Percentiles rank a stretch among this genome's conserved stretches.
These are phyloP conservation scores for Bettongia penicillata DNA, from an alignment of 2,113 vertebrate species.

Conservation along the genomic window DNA sequence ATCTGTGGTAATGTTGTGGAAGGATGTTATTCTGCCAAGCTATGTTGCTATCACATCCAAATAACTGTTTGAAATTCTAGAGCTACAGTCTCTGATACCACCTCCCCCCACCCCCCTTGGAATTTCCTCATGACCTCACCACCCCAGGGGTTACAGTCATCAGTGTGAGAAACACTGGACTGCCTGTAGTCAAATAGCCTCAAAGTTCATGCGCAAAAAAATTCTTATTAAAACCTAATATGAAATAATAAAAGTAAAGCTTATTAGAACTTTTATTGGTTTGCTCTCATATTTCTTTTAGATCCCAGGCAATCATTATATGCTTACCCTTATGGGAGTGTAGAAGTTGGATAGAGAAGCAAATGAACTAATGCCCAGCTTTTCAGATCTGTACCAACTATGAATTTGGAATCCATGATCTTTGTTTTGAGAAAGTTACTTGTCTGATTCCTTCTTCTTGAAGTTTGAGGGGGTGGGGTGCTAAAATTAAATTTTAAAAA, in stretches of 20 bases:
- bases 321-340: not conserved
- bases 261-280: not conserved
- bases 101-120: not conserved
- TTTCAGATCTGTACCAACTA: slow-evolving; percentile 58
- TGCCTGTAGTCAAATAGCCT: not conserved
- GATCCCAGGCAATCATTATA: not conserved
- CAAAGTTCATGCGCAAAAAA: not conserved
- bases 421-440: slow-evolving; percentile 43
- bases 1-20: not conserved
- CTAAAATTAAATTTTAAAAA: not conserved
- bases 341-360: slow-evolving; percentile 19
- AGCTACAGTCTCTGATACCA: not conserved
- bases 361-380: slow-evolving; percentile 40
- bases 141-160: not conserved
- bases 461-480: slow-evolving; percentile 18
- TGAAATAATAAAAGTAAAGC: not conserved
- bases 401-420: slow-evolving; percentile 45
- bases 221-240: not conserved
- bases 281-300: not conserved
- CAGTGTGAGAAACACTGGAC: not conserved
- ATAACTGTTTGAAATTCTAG: not conserved
- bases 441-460: slow-evolving; percentile 61
- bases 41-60: not conserved
- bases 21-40: not conserved
- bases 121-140: slow-evolving; percentile 49